A percentile compares a stretch with the other conserved stretches of the same genome.
Evolutionary conservation across 2,797 vertebrate genomes (phyloP).

Genomic region (Silurus lanzhouensis): DNA sequence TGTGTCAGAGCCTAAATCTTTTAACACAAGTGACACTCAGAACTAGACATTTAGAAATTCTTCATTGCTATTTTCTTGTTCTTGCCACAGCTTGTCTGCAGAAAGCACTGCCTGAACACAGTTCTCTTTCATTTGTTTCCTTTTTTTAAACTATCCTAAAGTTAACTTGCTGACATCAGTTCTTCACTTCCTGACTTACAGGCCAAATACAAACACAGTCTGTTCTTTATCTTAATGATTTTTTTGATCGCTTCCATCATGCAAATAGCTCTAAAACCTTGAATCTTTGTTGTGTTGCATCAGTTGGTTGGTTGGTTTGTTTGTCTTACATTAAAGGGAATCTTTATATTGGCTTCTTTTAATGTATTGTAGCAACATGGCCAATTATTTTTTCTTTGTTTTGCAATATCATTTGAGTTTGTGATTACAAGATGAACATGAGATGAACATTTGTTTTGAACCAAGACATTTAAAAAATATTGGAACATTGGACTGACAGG

Average conservation of each 20-base stretch:
- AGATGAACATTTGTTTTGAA: neutral
- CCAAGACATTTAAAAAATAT: neutral
- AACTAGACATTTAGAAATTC: neutral
- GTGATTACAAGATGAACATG: neutral
- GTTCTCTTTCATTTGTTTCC: no score
- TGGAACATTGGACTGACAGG: neutral
- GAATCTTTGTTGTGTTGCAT: neutral
- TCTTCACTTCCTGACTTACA: neutral
- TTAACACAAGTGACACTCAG: neutral
- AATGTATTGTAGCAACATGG: neutral
- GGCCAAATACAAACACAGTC: neutral
- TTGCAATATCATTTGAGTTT: neutral
- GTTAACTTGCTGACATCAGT: constrained; percentile 1
- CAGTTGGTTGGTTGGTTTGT: neutral
- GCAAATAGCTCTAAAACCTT: neutral
- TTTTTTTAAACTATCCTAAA: neutral
- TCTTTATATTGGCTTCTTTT: neutral
- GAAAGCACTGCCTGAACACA: neutral
- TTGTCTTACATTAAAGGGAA: neutral
- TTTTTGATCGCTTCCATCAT: neutral
- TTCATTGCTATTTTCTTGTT: neutral
- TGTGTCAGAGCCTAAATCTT: neutral
- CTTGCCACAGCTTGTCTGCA: neutral
- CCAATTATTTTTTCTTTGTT: neutral
- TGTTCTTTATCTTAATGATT: neutral